Conservation (phyloP, 1,140 invertebrate species). For the Nasonia vitripennis region DNA sequence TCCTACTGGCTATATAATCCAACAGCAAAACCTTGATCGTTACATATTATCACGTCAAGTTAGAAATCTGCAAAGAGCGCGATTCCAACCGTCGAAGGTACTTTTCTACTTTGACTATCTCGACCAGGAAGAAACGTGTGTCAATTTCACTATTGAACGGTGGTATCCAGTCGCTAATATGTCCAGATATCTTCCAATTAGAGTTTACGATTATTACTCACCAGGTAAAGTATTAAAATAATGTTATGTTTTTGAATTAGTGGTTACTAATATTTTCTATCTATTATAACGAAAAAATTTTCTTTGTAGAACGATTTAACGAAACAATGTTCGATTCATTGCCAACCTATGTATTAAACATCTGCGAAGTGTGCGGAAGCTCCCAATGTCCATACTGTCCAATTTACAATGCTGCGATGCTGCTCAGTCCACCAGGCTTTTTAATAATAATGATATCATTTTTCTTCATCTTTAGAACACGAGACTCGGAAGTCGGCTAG, state of each 20-base stretch:
- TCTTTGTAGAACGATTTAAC: conserved; percentile 92
- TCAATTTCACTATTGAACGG: conserved; percentile 93
- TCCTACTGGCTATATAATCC: conserved; percentile 95
- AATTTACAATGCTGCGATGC: conserved; percentile 85
- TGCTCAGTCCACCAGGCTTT: conserved; percentile 66
- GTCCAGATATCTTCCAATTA: conserved; percentile 91
- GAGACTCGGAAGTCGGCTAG: conserved; percentile 57
- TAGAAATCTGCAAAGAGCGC: conserved; percentile 88
- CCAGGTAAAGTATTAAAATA: conserved; percentile 82
- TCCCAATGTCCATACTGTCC: conserved; percentile 98
- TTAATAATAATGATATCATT: conserved; percentile 65
- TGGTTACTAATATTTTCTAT: conserved; percentile 7
- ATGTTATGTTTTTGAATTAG: conserved; percentile 9
- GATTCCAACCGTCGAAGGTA: conserved; percentile 87
- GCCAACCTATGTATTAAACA: conserved; percentile 91
- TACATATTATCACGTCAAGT: conserved; percentile 87
- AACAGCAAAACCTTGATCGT: conserved; percentile 90
- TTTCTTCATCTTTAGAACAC: conserved; percentile 63
- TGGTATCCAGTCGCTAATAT: conserved; percentile 98
- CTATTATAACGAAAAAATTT: conserved; percentile 32
- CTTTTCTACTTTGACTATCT: conserved; percentile 97
- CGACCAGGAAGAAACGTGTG: conserved; percentile 88
- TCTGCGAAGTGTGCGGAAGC: conserved; percentile 98
- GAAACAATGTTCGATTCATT: conserved; percentile 94
- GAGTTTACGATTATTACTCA: conserved; percentile 97